Percentiles rank a stretch among this genome's conserved stretches.
Evolutionary conservation across 2,888 invertebrate genomes (phyloP).

Genomic region (Xestia rhomboidea): DNA sequence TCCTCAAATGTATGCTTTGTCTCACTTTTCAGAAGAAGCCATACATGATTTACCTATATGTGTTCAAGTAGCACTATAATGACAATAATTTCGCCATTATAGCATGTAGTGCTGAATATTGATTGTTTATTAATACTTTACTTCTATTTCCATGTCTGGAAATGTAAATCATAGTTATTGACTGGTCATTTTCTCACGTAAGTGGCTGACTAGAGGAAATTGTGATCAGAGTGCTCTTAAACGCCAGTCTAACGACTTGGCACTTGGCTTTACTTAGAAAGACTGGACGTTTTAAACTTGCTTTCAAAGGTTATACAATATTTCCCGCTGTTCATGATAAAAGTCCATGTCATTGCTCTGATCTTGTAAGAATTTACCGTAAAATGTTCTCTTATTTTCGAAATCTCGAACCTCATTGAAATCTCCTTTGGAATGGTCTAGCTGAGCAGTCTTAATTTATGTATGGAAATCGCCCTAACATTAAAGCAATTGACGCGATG

Average conservation of each 20-base stretch:
- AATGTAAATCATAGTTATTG: constrained; percentile 17
- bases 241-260: constrained; percentile 13
- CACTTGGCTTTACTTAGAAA: constrained; percentile 4
- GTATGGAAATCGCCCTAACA: constrained; percentile 41
- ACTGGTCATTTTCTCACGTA: constrained; percentile 27
- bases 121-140: neutral
- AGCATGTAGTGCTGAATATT: constrained; percentile 7
- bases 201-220: constrained; percentile 17
- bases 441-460: neutral
- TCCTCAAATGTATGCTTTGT: neutral
- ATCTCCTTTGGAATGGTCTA: constrained; percentile 19
- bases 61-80: neutral
- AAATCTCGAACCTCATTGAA: neutral
- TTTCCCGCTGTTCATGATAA: neutral
- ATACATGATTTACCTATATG: neutral
- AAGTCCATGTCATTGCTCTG: neutral
- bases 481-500: constrained; percentile 47
- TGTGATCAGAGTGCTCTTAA: constrained; percentile 13
- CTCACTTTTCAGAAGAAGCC: neutral
- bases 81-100: neutral
- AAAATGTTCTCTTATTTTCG: neutral
- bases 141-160: constrained; percentile 4
- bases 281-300: constrained; percentile 2
- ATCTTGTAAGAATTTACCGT: neutral
- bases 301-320: neutral